Evolutionary conservation across 2,888 invertebrate species (phyloP).

Genomic region (Neria commutata): DNA sequence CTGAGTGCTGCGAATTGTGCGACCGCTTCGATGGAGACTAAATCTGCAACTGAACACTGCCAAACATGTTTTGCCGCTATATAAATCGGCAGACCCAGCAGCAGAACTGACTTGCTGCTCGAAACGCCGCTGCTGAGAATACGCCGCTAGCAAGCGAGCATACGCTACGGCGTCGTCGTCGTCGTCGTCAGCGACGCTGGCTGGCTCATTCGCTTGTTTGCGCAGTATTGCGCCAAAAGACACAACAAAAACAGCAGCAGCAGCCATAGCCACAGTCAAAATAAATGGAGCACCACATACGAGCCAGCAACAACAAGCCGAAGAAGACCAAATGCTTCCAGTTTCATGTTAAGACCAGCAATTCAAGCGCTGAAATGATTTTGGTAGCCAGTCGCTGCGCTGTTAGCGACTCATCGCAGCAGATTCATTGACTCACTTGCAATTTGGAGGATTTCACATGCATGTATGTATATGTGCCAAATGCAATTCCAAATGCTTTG

Average conservation of each 20-base stretch:
- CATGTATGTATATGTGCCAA: too few relatives aligned
- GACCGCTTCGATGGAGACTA: conserved; percentile 44
- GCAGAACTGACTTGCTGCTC: conserved; percentile 20
- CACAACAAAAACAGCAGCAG: conserved; percentile 3
- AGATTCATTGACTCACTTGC: too few relatives aligned
- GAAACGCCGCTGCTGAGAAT: conserved; percentile 12
- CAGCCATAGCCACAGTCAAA: neutral
- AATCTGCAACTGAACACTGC: conserved; percentile 57
- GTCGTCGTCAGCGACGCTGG: neutral
- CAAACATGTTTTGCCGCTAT: conserved; percentile 57
- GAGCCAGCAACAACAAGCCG: neutral
- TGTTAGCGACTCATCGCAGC: too few relatives aligned
- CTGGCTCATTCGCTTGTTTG: neutral
- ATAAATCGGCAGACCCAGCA: conserved; percentile 45
- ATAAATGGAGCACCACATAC: neutral
- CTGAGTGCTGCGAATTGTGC: neutral
- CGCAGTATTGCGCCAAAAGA: conserved; percentile 1
- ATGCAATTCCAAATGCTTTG: too few relatives aligned
- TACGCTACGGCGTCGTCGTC: neutral
- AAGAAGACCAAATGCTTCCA: neutral
- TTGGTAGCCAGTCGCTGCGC: too few relatives aligned
- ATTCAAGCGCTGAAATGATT: too few relatives aligned
- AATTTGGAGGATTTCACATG: too few relatives aligned
- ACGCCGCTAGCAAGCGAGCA: neutral
- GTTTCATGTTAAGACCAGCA: too few relatives aligned